Evolutionary conservation across 1,140 invertebrate genomes (phyloP).

Genomic region (Delia radicum): DNA sequence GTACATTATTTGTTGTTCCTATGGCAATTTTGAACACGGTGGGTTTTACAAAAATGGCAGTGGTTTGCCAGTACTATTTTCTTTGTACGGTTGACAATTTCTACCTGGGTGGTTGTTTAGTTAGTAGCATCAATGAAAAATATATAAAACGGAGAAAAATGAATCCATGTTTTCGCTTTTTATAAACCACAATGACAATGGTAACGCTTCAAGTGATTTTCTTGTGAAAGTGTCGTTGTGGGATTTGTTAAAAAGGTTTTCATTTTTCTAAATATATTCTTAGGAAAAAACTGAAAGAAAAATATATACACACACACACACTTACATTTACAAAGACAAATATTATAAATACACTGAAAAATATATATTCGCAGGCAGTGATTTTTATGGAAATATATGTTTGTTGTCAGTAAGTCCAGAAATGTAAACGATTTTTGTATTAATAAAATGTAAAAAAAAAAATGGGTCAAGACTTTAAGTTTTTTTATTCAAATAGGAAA

Average conservation of each 20-base stretch:
- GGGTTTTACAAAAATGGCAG: too few relatives aligned
- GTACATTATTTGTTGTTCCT: too few relatives aligned
- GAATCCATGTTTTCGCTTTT: neutral
- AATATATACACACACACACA: neutral
- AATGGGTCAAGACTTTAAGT: too few relatives aligned
- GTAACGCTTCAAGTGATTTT: neutral
- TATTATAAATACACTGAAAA: neutral
- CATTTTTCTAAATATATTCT: neutral
- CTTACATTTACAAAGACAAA: neutral
- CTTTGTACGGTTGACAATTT: too few relatives aligned
- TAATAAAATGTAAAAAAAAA: too few relatives aligned
- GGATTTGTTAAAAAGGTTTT: slow-evolving; percentile 4
- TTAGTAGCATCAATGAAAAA: neutral
- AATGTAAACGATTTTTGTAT: too few relatives aligned
- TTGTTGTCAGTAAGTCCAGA: too few relatives aligned
- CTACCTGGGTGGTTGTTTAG: neutral
- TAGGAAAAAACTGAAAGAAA: neutral
- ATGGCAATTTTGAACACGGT: too few relatives aligned
- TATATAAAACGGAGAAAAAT: neutral
- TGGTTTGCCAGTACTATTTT: too few relatives aligned
- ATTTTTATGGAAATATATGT: too few relatives aligned
- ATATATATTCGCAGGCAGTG: neutral
- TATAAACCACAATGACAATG: neutral
- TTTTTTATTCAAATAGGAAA: too few relatives aligned
- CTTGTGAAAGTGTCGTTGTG: neutral